phyloP scores from a whole-genome alignment of 1,140 invertebrate genomes.

The Papilio polyxenes region DNA sequence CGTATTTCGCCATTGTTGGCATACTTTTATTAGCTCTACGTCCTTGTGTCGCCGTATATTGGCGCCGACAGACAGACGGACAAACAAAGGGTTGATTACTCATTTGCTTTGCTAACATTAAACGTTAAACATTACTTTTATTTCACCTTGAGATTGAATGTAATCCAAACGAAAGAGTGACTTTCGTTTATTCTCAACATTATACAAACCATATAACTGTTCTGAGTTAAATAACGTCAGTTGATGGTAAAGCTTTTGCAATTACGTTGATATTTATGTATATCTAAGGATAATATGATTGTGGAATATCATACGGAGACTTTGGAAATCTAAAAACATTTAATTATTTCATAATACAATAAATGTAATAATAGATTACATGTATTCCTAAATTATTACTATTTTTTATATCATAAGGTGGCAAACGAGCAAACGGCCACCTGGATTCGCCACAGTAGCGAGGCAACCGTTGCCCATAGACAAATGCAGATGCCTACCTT shows the following conservation, averaged over 20 bases:
- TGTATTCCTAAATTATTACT: too few species aligned
- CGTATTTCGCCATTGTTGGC: slow-evolving; percentile 35
- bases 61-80: slow-evolving; percentile 38
- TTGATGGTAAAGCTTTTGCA: background rate
- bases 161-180: slow-evolving; percentile 21
- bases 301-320: background rate
- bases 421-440: too few species aligned
- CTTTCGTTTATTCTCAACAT: slow-evolving; percentile 15
- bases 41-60: slow-evolving; percentile 17
- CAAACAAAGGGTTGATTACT: slow-evolving; percentile 58
- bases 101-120: slow-evolving; percentile 50
- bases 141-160: slow-evolving; percentile 51
- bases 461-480: too few species aligned
- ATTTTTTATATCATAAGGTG: too few species aligned
- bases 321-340: background rate
- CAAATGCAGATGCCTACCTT: too few species aligned
- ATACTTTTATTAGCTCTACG: slow-evolving; percentile 22
- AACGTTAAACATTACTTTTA: slow-evolving; percentile 51
- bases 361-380: background rate
- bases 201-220: background rate
- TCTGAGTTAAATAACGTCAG: slow-evolving; percentile 13
- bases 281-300: background rate
- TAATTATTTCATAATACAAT: background rate
- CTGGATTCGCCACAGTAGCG: too few species aligned
- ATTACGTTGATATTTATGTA: slow-evolving; percentile 15